phyloP scores from a whole-genome alignment of 2,888 invertebrate genomes.

The Ptilodon capucinus region DNA sequence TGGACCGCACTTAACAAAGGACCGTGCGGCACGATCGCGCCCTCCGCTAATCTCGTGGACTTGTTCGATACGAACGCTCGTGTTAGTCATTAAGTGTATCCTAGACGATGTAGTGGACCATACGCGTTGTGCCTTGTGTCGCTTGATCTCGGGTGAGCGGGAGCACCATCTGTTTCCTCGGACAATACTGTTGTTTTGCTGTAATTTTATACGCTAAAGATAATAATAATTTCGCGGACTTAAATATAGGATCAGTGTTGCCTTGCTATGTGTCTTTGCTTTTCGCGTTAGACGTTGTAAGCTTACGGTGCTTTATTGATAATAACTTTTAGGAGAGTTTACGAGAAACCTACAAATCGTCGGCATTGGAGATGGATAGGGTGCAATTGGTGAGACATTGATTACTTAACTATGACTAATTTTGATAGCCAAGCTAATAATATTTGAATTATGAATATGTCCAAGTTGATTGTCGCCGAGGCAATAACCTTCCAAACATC shows the following conservation, averaged over 20 bases:
- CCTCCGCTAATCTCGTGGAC: slow-evolving; percentile 53
- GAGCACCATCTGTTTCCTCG: slow-evolving; percentile 42
- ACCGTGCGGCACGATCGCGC: slow-evolving; percentile 48
- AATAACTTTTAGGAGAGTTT: slow-evolving; percentile 31
- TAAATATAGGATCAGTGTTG: slow-evolving; percentile 75
- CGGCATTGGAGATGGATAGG: slow-evolving; percentile 40
- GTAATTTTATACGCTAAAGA: slow-evolving; percentile 54
- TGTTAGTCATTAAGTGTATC: slow-evolving; percentile 65
- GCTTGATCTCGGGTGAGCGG: slow-evolving; percentile 53
- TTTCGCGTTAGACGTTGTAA: slow-evolving; percentile 71
- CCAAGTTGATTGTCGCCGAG: slow-evolving; percentile 42
- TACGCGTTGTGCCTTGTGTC: slow-evolving; percentile 76
- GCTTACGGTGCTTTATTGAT: slow-evolving; percentile 74
- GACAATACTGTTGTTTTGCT: slow-evolving; percentile 51
- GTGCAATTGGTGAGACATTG: slow-evolving; percentile 50
- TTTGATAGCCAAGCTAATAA: slow-evolving; percentile 2
- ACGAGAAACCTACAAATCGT: slow-evolving; percentile 22
- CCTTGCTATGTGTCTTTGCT: slow-evolving; percentile 82
- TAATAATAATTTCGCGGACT: slow-evolving; percentile 60
- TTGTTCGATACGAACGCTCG: slow-evolving; percentile 50
- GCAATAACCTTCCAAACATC: slow-evolving; percentile 69
- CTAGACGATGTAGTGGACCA: slow-evolving; percentile 71
- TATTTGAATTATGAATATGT: slow-evolving; percentile 18
- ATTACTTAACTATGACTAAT: slow-evolving; percentile 24
- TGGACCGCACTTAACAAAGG: slow-evolving; percentile 74